Percentiles rank a stretch among this genome's conserved stretches.
phyloP scores from a whole-genome alignment of 2,888 invertebrate genomes.

The Trichogramma evanescens region DNA sequence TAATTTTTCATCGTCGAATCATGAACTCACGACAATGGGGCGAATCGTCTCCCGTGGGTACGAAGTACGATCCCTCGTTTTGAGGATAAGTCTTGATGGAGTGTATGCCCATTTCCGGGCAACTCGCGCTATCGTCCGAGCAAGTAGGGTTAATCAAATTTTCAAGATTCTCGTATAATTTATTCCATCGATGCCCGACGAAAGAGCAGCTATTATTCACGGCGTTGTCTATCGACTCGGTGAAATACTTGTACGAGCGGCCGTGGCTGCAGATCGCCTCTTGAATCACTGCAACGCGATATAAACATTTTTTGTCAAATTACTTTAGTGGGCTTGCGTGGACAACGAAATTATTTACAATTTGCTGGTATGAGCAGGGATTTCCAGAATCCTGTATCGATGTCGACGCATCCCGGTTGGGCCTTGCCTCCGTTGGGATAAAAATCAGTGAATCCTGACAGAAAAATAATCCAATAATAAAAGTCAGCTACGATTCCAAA shows the following conservation, averaged over 20 bases:
- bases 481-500: background rate
- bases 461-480: background rate
- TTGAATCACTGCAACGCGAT: conserved; percentile 44
- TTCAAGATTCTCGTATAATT: conserved; percentile 49
- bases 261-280: conserved; percentile 59
- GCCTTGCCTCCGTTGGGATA: conserved; percentile 63
- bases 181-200: conserved; percentile 52
- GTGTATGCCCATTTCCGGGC: conserved; percentile 55
- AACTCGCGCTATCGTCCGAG: conserved; percentile 31
- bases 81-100: conserved; percentile 45
- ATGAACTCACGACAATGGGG: conserved; percentile 54
- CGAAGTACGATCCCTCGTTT: conserved; percentile 51
- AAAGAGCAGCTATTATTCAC: conserved; percentile 51
- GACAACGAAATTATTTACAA: conserved; percentile 29
- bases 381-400: conserved; percentile 35
- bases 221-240: conserved; percentile 50
- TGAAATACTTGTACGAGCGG: conserved; percentile 55
- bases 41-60: conserved; percentile 49
- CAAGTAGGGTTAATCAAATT: conserved; percentile 39
- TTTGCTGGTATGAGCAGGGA: conserved; percentile 22
- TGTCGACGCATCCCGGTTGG: conserved; percentile 57
- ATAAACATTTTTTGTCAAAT: background rate
- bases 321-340: background rate
- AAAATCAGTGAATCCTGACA: conserved; percentile 57
- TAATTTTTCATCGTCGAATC: background rate